Base-by-base conservation (phyloP, 2,888 invertebrate species). In the Metalampra italica region DNA sequence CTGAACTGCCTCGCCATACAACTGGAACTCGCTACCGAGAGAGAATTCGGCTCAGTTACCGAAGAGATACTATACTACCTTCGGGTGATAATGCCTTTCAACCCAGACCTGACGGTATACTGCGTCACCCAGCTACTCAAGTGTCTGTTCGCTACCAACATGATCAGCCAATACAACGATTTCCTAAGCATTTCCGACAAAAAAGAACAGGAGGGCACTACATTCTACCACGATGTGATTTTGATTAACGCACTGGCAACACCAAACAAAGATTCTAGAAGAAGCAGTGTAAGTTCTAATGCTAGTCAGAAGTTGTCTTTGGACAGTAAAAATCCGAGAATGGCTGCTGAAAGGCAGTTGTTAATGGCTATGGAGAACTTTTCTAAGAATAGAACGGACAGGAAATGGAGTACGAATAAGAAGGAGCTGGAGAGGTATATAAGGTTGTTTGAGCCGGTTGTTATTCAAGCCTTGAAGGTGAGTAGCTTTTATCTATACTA, bases 391-490 rank as follows among this genome's bases (percentile, higher is more conserved):
- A 82, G 82, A 44, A 78, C 70, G 7, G 90, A 90, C 62, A 73
- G 83, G 34, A 90, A 90, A 43, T 89, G 88, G 87, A 82, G 82
- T 49, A 84, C 85, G 0, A 89, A 90, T 66, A 89, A 90, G 57
- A 86, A 83, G 41, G 90, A 90, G 51, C 65, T 89, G 67, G 93
- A 95, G 61, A 92, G 94, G 56, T 96, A 97, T 78, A 98, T 98
- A 56, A 92, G 97, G 62, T 90, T 98, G 65, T 98, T 98, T 84
- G 98, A 98, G 78, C 97, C 97, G 0, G 94, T 98, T 79, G 98
- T 98, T 50, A 97, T 98, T 69, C 96, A 96, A 79, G 94, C 97
- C 54, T 89, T 98, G 65, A 96, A 95, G 91, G 95, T 95, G 74
- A 75, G 59, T 57, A 48, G 1, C 9, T 43, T 46, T 22, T 40